These are phyloP conservation scores for Muntiacus muntjak DNA, from an alignment of 2,113 vertebrate genomes.

Conservation along the genomic window DNA sequence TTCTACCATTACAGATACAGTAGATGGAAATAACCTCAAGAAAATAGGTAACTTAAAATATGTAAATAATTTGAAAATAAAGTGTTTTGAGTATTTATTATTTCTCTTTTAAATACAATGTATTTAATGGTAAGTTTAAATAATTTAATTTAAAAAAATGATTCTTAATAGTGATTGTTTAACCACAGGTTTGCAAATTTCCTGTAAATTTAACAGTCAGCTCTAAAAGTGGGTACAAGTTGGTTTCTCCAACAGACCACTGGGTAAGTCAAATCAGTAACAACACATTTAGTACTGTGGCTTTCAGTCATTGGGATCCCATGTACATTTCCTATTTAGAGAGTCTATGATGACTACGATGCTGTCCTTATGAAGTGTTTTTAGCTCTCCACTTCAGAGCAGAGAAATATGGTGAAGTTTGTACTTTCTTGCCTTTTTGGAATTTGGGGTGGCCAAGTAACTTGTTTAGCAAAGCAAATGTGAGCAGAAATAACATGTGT, in stretches of 20 bases:
- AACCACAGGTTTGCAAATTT: neutral
- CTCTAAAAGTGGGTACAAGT: neutral
- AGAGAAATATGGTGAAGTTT: neutral
- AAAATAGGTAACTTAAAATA: neutral
- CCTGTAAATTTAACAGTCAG: neutral
- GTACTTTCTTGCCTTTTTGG: neutral
- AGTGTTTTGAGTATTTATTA: neutral
- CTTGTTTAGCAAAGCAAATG: neutral
- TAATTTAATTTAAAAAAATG: neutral
- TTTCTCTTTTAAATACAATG: neutral
- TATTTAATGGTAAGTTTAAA: neutral
- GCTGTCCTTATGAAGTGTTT: neutral
- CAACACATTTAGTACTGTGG: neutral
- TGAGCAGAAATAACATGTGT: neutral
- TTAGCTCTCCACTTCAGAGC: neutral
- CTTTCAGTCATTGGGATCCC: neutral
- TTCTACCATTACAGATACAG: neutral
- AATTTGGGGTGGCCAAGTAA: neutral
- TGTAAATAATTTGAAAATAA: neutral
- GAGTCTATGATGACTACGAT: no score
- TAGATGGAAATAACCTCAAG: neutral
- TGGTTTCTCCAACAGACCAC: neutral
- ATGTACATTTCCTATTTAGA: neutral
- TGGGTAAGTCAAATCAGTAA: neutral
- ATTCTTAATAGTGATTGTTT: neutral